These are phyloP conservation scores for Xenopus petersii DNA, from an alignment of 2,797 vertebrate species.

Conservation along the genomic window DNA sequence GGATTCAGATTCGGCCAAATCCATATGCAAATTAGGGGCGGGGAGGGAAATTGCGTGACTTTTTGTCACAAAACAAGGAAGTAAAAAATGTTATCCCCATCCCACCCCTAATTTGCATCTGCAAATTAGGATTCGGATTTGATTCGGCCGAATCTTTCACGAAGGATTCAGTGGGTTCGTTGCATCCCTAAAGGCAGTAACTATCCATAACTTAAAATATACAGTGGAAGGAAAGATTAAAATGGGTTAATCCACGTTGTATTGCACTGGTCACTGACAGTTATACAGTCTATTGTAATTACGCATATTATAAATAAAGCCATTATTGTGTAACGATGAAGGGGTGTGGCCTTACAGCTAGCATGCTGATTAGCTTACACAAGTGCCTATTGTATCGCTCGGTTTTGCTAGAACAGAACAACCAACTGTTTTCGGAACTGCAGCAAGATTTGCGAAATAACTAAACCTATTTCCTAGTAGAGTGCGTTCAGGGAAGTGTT, in stretches of 20 bases:
- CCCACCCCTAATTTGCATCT: too few species aligned
- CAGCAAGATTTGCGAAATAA: constrained; percentile 61
- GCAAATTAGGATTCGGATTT: too few species aligned
- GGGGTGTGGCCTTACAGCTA: constrained; percentile 23
- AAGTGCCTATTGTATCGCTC: constrained; percentile 63
- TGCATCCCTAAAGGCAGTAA: background rate
- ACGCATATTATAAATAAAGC: constrained; percentile 15
- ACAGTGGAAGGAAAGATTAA: constrained; percentile 20
- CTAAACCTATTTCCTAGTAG: constrained; percentile 48
- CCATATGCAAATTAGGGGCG: too few species aligned
- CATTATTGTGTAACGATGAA: constrained; percentile 18
- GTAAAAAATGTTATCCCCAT: background rate
- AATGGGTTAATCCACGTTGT: background rate
- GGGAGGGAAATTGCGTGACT: too few species aligned
- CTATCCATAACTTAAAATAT: constrained; percentile 5
- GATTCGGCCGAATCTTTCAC: too few species aligned
- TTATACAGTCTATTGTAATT: constrained; percentile 22
- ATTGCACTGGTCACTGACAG: constrained; percentile 7
- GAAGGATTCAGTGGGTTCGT: too few species aligned
- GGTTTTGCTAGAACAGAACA: constrained; percentile 51
- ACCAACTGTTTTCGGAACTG: constrained; percentile 68
- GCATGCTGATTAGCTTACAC: constrained; percentile 51
- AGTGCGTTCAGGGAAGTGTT: constrained; percentile 35
- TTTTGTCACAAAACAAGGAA: too few species aligned
- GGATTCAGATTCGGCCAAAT: too few species aligned